Evolutionary conservation across 1,140 invertebrate genomes (phyloP), one percentile per base, ranked within the genome.

Genomic region (Archegozetes longisetosus): DNA sequence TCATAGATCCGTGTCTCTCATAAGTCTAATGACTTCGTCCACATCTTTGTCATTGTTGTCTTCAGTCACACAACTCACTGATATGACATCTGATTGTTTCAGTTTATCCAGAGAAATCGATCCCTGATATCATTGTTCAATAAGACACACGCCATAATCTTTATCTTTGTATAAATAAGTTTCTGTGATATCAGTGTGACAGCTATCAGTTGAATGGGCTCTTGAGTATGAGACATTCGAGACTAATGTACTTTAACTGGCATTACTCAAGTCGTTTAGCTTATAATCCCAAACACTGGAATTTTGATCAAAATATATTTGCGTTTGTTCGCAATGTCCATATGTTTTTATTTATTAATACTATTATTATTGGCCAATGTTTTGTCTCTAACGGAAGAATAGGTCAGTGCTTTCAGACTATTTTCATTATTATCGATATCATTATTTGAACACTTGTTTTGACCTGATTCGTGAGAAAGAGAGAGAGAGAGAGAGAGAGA

Each of bases 121-220:
- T 22, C 47, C 52, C 13, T 27, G 4, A 24, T 2, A 51, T 50
- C 48, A 25, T 3, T 58, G 9, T 58, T 58, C 57, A 58, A 58
- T 26, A 3, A 58, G 25, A 29, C 27, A 24, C 17, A 58, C 57
- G 28, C 28, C 23, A 47, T 55, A 20, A 13, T 20, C 32, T 12
- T 53, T n/a, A 48, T 57, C 55, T 6, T 57, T 48, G 22, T 57
- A 57, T 17, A 27, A 9, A 29, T 53, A 57, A 12, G 46, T 50
- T 22, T 57, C 32, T 20, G 55, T 40, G 6, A 9, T 40, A 17
- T 40, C 32, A 17, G 6, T 40, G 6, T 17, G 6, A 51, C 2
- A 47, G 14, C 3, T 25, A 1, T 26, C 24, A 20, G 22, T 58
- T 47, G 48, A 3, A 23, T 24, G 12, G 49, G 20, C 24, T 24